Conservation (phyloP, 2,888 invertebrate species). For the Argyra leucocephala region DNA sequence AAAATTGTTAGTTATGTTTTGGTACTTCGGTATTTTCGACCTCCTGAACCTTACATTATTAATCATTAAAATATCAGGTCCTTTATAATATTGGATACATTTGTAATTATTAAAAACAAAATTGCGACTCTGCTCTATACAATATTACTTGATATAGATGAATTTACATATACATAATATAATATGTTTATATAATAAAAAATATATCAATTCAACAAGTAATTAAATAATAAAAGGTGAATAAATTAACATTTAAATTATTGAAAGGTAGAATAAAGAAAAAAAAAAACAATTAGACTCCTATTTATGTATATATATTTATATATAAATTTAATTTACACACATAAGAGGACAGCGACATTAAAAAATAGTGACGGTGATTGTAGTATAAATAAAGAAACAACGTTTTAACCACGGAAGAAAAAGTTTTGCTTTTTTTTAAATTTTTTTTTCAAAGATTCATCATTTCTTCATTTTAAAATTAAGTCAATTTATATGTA, state of each 20-base stretch:
- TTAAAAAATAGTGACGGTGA: neutral
- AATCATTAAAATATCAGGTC: no score
- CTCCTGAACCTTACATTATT: no score
- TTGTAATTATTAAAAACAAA: no score
- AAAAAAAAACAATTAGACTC: neutral
- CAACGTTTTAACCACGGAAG: neutral
- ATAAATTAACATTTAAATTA: slow-evolving; percentile 6
- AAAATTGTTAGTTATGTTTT: no score
- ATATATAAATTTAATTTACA: neutral
- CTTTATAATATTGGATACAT: no score
- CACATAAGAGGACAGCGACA: neutral
- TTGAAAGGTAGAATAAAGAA: neutral
- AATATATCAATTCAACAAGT: slow-evolving; percentile 2
- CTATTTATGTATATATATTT: neutral
- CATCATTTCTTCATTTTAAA: neutral
- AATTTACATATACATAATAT: neutral
- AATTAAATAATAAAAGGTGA: slow-evolving; percentile 6
- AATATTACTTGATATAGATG: neutral
- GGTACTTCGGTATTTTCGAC: no score
- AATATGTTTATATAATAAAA: neutral
- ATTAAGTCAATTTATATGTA: neutral
- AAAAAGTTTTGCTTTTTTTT: neutral
- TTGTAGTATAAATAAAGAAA: neutral
- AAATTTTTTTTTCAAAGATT: neutral
- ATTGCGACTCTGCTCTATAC: no score